phyloP scores from a whole-genome alignment of 2,797 vertebrate species.

The Molossus molossus region DNA sequence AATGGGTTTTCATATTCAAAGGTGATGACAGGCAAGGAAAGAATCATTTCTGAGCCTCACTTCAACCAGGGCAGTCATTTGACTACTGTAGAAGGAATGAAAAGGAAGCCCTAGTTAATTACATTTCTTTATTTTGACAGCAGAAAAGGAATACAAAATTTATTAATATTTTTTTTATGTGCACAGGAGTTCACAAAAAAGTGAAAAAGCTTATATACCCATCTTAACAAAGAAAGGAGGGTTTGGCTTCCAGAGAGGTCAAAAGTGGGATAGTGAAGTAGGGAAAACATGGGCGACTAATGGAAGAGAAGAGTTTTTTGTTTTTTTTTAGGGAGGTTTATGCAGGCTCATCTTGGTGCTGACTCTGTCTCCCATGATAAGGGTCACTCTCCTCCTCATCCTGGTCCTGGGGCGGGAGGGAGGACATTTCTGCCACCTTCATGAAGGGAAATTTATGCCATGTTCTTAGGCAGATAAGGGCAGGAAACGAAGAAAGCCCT shows the following conservation, averaged over 20 bases:
- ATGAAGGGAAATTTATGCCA: not conserved
- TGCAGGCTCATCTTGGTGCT: not conserved
- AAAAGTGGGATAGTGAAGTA: not conserved
- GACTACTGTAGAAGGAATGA: not conserved
- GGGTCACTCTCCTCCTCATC: not conserved
- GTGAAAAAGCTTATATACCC: not conserved
- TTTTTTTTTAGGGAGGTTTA: not conserved
- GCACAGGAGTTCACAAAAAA: not conserved
- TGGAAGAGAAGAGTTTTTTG: not conserved
- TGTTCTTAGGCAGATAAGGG: conserved; percentile 5
- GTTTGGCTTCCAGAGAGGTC: not conserved
- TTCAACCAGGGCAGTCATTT: not conserved
- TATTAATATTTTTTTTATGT: not conserved
- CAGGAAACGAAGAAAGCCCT: not conserved
- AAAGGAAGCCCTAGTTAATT: not conserved
- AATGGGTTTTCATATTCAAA: conserved; percentile 30
- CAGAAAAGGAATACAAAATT: not conserved
- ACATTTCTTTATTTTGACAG: not conserved
- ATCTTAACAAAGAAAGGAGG: not conserved
- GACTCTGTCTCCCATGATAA: not conserved
- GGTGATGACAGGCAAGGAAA: not conserved
- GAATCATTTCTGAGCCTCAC: not conserved
- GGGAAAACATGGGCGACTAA: not conserved
- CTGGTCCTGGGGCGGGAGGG: not conserved
- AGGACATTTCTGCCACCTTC: not conserved